Evolutionary conservation across 2,113 vertebrate species (phyloP).

Genomic region (Zingel zingel): DNA sequence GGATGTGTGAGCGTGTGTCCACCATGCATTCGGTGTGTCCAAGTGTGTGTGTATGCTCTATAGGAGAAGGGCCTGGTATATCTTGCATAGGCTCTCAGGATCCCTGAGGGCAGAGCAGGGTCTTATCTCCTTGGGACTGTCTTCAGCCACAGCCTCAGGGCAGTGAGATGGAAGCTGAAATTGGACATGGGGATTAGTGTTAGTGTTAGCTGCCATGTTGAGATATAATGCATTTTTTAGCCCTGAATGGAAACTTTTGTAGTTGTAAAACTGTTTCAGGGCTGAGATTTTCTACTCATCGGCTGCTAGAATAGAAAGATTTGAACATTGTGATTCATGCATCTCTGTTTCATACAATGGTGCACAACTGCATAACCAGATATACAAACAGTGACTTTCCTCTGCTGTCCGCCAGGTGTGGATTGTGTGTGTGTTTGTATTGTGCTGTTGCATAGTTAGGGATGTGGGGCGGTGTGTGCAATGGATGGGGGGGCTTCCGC

Average conservation of each 20-base stretch:
- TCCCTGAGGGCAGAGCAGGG: constrained; percentile 29
- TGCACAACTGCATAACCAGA: constrained; percentile 26
- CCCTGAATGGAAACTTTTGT: constrained; percentile 20
- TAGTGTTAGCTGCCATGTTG: constrained; percentile 31
- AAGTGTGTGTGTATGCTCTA: not conserved
- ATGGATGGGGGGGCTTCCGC: constrained; percentile 50
- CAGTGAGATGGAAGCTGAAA: constrained; percentile 46
- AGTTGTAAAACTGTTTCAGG: constrained; percentile 18
- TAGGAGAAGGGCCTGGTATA: constrained; percentile 11
- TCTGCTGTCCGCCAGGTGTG: constrained; percentile 36
- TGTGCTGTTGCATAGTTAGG: constrained; percentile 54
- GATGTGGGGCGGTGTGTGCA: constrained; percentile 43
- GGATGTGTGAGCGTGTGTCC: not conserved
- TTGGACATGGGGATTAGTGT: constrained; percentile 39
- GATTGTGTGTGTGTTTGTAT: constrained; percentile 51
- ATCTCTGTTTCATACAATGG: constrained; percentile 24
- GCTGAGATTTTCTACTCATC: not conserved
- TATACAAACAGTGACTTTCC: constrained; percentile 51
- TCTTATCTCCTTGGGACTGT: constrained; percentile 58
- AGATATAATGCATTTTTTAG: constrained; percentile 25
- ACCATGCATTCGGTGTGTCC: not conserved
- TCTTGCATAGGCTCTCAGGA: constrained; percentile 17
- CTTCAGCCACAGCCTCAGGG: constrained; percentile 35
- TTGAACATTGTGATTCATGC: constrained; percentile 7
- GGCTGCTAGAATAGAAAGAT: constrained; percentile 11